Conservation (phyloP, 2,113 vertebrate species). For the Hassar affinis region DNA sequence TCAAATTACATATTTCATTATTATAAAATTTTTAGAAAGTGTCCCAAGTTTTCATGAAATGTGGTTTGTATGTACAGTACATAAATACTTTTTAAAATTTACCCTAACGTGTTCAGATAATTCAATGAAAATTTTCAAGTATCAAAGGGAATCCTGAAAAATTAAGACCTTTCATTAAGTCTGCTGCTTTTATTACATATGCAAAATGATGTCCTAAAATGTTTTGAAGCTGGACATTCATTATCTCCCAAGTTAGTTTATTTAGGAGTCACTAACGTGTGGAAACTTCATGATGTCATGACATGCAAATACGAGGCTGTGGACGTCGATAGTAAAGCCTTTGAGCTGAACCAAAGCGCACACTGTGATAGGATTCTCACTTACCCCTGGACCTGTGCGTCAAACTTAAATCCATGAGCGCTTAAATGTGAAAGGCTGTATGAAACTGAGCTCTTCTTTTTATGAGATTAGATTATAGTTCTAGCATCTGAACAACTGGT, state of each 20-base stretch:
- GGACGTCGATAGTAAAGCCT: conserved; percentile 18
- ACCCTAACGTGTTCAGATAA: not conserved
- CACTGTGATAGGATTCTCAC: not conserved
- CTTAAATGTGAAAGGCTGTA: not conserved
- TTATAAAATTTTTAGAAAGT: too few species aligned
- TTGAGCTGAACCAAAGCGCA: not conserved
- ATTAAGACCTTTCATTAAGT: not conserved
- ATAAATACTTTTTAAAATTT: not conserved
- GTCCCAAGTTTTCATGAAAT: too few species aligned
- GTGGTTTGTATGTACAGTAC: not conserved
- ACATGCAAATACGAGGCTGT: conserved; percentile 62
- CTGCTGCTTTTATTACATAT: not conserved
- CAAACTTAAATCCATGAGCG: not conserved
- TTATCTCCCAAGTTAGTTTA: conserved; percentile 1
- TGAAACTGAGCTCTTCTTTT: not conserved
- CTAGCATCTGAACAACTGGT: too few species aligned
- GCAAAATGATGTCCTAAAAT: not conserved
- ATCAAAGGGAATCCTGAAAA: not conserved
- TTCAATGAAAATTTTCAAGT: not conserved
- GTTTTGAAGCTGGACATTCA: not conserved
- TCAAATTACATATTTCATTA: too few species aligned
- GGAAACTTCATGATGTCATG: conserved; percentile 63
- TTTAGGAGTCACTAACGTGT: conserved; percentile 34
- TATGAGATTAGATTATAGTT: not conserved
- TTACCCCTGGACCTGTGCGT: not conserved